Base-by-base conservation (phyloP, 2,113 vertebrate genomes). In the Cyanoderma ruficeps region DNA sequence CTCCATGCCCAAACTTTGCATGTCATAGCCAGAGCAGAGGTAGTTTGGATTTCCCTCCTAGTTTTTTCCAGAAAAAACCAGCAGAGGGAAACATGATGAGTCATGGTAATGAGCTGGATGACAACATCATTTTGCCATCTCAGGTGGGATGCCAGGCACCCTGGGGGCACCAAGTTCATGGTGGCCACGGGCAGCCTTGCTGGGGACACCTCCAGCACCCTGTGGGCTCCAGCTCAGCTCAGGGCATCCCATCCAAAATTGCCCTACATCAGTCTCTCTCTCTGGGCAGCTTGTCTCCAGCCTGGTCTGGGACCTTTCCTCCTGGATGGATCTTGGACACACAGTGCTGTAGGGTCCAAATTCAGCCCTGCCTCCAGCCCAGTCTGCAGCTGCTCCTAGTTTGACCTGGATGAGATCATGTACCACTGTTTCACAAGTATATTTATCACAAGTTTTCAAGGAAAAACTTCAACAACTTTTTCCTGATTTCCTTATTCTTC, bases 391-490 rank as follows among this genome's bases (percentile, higher is more conserved):
- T 61, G n/a, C 46, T 74, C 8, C 13, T 15, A 5, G 16, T 4
- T 47, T 28, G 27, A 68, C 5, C 24, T n/a, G 0, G 2, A 16
- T 13, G 0, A 1, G 41, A 9, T 27, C 14, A 35, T 19, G 1
- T 42, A 60, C 75, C 20, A 31, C 31, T 18, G 6, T 42, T 96
- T 50, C 52, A 63, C 17, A 50, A 46, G 21, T 41, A 6, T 28
- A 13, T 74, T 57, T 55, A 37, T 59, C 18, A 25, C 11, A 63
- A 55, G 5, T 47, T 92, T 77, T 59, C 3, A 55, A 90, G 44
- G 17, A 23, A 49, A 63, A 90, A 39, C 18, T 70, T 82, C 13
- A 70, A 13, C 14, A 56, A 20, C 9, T 53, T 89, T 42, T 91
- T 70, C 25, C 28, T 63, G 31, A 81, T 83, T 87, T 81, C 4